Conservation (phyloP, 2,797 vertebrate genomes). For the Iguana delicatissima region DNA sequence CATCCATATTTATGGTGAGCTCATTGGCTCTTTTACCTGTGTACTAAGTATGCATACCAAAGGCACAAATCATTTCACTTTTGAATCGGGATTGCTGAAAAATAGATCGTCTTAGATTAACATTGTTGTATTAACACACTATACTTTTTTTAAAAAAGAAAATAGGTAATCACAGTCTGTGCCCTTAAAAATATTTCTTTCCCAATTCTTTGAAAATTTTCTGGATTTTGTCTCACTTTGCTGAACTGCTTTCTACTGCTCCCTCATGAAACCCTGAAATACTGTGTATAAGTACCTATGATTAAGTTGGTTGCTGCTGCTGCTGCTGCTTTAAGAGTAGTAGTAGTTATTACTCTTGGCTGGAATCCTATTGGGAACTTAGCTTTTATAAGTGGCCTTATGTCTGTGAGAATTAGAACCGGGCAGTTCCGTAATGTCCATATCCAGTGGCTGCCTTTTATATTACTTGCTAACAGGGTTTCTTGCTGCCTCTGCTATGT, state of each 20-base stretch:
- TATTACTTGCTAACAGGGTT: too few species aligned
- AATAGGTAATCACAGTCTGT: neutral
- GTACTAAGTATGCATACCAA: neutral
- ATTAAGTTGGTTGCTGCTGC: neutral
- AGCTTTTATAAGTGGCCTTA: too few species aligned
- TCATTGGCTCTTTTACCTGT: neutral
- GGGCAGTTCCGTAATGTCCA: too few species aligned
- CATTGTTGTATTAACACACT: neutral
- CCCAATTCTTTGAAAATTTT: neutral
- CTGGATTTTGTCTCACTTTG: neutral
- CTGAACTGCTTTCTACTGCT: neutral
- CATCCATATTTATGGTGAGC: slow-evolving; percentile 12
- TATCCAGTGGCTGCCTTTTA: too few species aligned
- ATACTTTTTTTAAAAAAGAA: neutral
- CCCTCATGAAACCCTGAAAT: neutral
- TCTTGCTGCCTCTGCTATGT: too few species aligned
- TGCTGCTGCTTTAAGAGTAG: too few species aligned
- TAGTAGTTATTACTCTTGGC: too few species aligned
- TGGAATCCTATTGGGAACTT: too few species aligned
- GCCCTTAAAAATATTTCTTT: neutral
- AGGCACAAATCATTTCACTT: slow-evolving; percentile 15
- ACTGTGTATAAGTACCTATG: neutral
- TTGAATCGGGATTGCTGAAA: slow-evolving; percentile 1
- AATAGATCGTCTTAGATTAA: neutral
- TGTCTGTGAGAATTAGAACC: too few species aligned